Base-by-base conservation (phyloP, 2,888 invertebrate species). In the Choreutis nemorana region DNA sequence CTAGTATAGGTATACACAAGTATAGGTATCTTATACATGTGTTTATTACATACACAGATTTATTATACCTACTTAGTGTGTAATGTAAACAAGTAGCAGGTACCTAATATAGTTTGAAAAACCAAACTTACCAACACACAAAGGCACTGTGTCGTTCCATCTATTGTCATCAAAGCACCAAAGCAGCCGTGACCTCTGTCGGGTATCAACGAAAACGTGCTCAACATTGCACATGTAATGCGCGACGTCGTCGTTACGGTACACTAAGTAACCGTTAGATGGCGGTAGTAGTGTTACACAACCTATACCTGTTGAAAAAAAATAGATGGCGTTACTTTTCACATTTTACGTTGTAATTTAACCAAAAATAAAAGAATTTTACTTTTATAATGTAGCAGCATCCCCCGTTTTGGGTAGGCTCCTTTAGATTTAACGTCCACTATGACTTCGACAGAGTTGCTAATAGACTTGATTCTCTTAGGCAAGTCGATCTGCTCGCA, bases 211-310 rank as follows among this genome's bases (percentile, higher is more conserved):
- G 60, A 90, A 90, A 53, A 84, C 79, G 48, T 68, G 83, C 32
- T 86, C 86, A 28, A 83, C 79, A 44, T 86, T 83, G 63, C 90
- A 90, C 63, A 83, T 82, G 65, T 85, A 88, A 46, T 84, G 84
- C 16, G 86, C 87, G 26, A 82, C 73, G 23, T 83, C 83, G 32
- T 81, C 78, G 44, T 85, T 87, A 45, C 85, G 82, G 58, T 83
- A 84, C 48, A 86, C 83, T 8, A 88, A 55, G 55, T 86, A 86
- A 26, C 87, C 89, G 61, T 85, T 83, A 55, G 81, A 77, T 45
- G 90, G 90, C 49, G 85, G 67, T 47, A 67, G 48, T 16, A 84
- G 71, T 15, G 85, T 83, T 8, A 86, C 81, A 54, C 90, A 90
- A 30, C 87, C 88, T 33, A 87, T 59, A 51, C 86, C 88, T 87